These are phyloP conservation scores for Atlantisia rogersi DNA, from an alignment of 2,113 vertebrate species.

Conservation along the genomic window DNA sequence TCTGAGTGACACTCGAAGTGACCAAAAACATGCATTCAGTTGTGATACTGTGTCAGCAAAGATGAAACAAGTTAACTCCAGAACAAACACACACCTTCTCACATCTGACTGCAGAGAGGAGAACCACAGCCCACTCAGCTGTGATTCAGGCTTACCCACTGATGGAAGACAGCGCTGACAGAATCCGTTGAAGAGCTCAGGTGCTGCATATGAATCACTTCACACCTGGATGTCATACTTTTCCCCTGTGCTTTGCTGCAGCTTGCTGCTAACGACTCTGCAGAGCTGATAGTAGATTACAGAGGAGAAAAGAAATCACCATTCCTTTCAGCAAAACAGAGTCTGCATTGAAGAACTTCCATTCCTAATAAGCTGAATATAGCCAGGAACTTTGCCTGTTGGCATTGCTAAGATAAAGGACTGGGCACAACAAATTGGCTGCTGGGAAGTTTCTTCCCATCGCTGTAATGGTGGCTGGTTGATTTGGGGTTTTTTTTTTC, in stretches of 20 bases:
- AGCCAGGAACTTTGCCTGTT: not conserved
- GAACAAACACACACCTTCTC: conserved; percentile 45
- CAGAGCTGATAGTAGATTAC: not conserved
- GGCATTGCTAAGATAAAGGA: not conserved
- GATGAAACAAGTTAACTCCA: conserved; percentile 21
- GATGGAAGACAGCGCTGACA: conserved; percentile 41
- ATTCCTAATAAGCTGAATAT: not conserved
- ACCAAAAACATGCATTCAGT: not conserved
- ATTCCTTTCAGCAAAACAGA: not conserved
- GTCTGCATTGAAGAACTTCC: not conserved
- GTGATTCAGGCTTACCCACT: conserved; percentile 25
- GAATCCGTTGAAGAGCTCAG: conserved; percentile 56
- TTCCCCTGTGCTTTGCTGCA: conserved; percentile 5
- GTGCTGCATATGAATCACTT: conserved; percentile 69
- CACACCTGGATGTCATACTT: conserved; percentile 64
- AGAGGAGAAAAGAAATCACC: not conserved
- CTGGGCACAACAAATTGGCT: not conserved
- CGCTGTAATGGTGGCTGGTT: not conserved
- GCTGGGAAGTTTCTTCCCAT: not conserved
- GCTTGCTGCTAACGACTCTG: conserved; percentile 19
- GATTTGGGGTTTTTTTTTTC: not conserved
- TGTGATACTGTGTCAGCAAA: not conserved
- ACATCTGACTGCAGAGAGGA: conserved; percentile 47
- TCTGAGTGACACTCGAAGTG: not conserved
- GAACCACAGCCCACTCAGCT: conserved; percentile 39